Base-by-base conservation (phyloP, 2,888 invertebrate species). In the Pherbina coryleti region DNA sequence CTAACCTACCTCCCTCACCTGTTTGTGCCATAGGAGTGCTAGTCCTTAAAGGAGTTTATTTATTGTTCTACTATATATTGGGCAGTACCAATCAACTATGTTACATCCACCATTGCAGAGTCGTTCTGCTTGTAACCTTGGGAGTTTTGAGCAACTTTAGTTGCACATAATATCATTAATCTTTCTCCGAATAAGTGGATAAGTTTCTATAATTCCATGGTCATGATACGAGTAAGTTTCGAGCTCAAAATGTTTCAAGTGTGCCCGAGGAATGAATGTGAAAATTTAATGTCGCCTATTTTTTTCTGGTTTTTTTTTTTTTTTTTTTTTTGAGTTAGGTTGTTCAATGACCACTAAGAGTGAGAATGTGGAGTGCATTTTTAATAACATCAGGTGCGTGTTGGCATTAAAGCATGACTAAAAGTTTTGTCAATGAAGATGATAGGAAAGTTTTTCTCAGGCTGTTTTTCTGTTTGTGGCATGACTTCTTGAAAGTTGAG, bases 141-240 rank as follows among this genome's bases (percentile, higher is more conserved):
- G 25, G 5, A 31, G 28, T 64, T 14, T 64, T 14, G 5, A 57
- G 22, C 8, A 72, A 60, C 11, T 72, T 31, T 31, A 11, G 60
- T 17, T 37, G 8, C 37, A 25, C 57, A 60, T 31, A 37, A 57
- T 72, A 60, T 60, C 34, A 72, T 72, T 72, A 72, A 72, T 72
- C 72, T 72, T 72, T 28, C 37, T 57, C 72, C 37, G 22, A 28
- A 69, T 51, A 51, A 44, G 44, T 44, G 44, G 37, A 55, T 34
- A 60, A 72, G 37, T 60, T 72, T 44, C 60, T 57, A 57, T n/a
- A 25, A 57, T 34, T 25, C 25, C 19, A 55, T 57, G 19, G 60
- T 69, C 49, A 51, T 72, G 60, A 57, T 72, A 60, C 44, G 44
- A 44, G 44, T 44, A 44, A 44, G 44, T 72, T 25, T 25, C 22